A percentile compares a stretch with the other conserved stretches of the same genome.
Conservation (phyloP, 2,113 vertebrate species). For the Anser cygnoides region DNA sequence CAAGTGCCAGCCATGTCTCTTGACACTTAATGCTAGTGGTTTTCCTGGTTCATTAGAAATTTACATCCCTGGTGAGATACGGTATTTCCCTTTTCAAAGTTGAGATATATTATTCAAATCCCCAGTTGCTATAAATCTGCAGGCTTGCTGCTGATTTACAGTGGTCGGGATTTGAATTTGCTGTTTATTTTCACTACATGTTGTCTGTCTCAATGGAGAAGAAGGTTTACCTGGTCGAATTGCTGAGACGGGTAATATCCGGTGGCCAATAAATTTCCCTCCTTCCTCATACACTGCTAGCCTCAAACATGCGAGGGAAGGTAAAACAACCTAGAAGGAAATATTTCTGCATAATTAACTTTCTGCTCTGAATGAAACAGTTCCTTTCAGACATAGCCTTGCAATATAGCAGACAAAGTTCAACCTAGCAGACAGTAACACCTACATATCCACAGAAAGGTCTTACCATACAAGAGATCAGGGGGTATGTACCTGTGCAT, state of each 20-base stretch:
- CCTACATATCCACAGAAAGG: not conserved
- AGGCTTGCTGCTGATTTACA: not conserved
- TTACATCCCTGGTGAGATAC: not conserved
- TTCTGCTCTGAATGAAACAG: not conserved
- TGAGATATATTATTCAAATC: not conserved
- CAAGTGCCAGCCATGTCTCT: not conserved
- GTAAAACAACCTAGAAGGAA: slow-evolving; percentile 87
- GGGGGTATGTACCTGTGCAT: not conserved
- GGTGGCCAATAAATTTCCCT: slow-evolving; percentile 96
- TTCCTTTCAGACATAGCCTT: not conserved
- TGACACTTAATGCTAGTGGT: not conserved
- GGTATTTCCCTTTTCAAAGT: not conserved
- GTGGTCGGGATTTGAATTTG: not conserved
- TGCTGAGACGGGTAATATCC: slow-evolving; percentile 93
- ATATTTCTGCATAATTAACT: not conserved
- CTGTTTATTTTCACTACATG: not conserved
- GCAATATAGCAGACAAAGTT: not conserved
- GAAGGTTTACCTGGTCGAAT: slow-evolving; percentile 88
- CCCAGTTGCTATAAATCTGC: not conserved
- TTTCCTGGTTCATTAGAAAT: not conserved
- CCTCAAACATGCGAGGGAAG: slow-evolving; percentile 91
- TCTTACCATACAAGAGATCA: not conserved
- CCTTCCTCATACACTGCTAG: slow-evolving; percentile 96
- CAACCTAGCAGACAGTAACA: not conserved
- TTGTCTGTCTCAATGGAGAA: not conserved